Evolutionary conservation across 2,888 invertebrate species (phyloP).

Genomic region (Pyrrhosoma nymphula): DNA sequence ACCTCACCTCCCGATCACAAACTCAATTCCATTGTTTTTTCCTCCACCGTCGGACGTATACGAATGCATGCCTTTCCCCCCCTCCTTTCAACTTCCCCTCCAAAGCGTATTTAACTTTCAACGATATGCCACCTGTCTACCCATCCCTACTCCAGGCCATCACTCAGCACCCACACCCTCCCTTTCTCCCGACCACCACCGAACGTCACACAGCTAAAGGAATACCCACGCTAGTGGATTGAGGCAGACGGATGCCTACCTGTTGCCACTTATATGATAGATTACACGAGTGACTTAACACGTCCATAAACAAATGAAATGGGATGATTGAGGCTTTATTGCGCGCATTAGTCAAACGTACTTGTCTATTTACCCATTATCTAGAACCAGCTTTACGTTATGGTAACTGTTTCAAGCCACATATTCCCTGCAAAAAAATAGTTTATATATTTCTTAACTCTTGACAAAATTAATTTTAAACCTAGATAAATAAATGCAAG

Average conservation of each 20-base stretch:
- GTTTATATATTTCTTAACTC: no score
- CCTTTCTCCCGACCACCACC: not conserved
- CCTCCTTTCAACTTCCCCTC: not conserved
- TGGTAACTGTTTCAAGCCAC: no score
- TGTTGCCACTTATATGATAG: not conserved
- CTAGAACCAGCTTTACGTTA: no score
- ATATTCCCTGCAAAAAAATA: no score
- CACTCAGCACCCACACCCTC: no score
- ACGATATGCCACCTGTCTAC: not conserved
- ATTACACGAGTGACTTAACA: not conserved
- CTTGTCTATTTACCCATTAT: no score
- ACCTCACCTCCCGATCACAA: not conserved
- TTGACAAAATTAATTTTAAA: no score
- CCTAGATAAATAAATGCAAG: no score
- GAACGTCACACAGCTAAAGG: not conserved
- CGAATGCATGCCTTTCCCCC: not conserved
- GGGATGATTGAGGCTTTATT: not conserved
- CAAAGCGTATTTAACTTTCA: not conserved
- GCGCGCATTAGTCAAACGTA: no score
- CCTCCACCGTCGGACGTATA: not conserved
- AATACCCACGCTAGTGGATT: not conserved
- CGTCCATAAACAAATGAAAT: not conserved
- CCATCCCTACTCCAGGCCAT: not conserved
- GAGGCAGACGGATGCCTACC: not conserved
- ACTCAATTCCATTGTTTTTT: slow-evolving; percentile 16